Evolutionary conservation across 35 echinoderm and acorn worm species (phyloP), one percentile per base, ranked within the genome.

Genomic region (Diadema setosum): DNA sequence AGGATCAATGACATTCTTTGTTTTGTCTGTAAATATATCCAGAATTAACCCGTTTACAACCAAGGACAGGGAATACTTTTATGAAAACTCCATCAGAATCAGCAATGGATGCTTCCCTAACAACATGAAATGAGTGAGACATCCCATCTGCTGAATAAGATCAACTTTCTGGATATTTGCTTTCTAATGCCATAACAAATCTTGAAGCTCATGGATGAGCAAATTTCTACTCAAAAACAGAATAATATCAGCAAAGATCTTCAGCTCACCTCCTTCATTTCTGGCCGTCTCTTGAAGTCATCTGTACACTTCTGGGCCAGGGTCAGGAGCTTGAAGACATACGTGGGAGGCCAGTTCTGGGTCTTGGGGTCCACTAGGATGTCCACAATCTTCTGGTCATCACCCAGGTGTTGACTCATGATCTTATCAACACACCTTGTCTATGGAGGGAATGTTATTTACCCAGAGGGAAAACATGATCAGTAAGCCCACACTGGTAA

Each of bases 331-430:
- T 87, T 40, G 39, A 34, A 65, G 18, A 83, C 82, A 18, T 85
- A 55, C 31, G 83, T 83, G 42, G 48, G 59, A 11, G 94, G 91
- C 94, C 94, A 97, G 58, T 80, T 60, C 18, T 82, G 73, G 60
- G 90, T 93, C 45, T 29, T 39, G 33, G 45, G 58, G 45, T 97
- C 94, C 33, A 64, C 49, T 20, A 97, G 49, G 17, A 65, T 29
- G 9, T 70, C 41, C 2, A 61, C 46, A 12, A 59, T 75, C 12
- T 35, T 56, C 5, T 76, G 23, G 23, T 75, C 16, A 35, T 80
- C 39, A 1, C 30, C 58, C 4, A 75, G 60, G 6, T 89, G 41
- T 2, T 35, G 32, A 5, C 45, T 58, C 60, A 78, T 58, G 14
- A 63, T 74, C 21, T 21, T 39, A 0, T 78, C 35, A 78, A 78